A percentile compares a stretch with the other conserved stretches of the same genome.
These are phyloP conservation scores for Melanotaenia trifasciata DNA, from an alignment of 2,797 vertebrate genomes.

Conservation along the genomic window DNA sequence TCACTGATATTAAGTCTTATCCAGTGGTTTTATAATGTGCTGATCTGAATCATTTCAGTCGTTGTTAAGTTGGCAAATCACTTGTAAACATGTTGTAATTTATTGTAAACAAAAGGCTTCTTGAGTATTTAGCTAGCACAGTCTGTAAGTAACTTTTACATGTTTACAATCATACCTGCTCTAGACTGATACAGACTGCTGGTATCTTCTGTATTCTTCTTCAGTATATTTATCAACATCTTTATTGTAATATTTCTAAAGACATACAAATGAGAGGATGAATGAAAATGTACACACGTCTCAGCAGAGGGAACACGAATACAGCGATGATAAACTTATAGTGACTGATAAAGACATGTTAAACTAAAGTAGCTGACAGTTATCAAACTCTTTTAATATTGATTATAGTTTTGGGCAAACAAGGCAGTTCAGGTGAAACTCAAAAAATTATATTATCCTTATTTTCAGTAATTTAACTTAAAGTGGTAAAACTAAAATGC, in stretches of 20 bases:
- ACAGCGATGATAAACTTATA: not conserved
- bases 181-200: not conserved
- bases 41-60: no score
- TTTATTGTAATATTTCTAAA: not conserved
- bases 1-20: not conserved
- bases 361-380: not conserved
- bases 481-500: no score
- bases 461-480: no score
- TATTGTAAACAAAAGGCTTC: not conserved
- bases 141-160: not conserved
- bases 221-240: not conserved
- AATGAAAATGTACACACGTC: not conserved
- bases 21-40: not conserved
- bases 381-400: not conserved
- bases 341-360: not conserved
- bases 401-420: not conserved
- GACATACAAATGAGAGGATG: not conserved
- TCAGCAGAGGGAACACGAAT: not conserved
- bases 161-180: not conserved
- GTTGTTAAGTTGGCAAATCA: not conserved
- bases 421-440: no score
- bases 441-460: no score
- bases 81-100: not conserved
- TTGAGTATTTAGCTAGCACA: not conserved
- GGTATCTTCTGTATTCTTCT: not conserved